phyloP scores from a whole-genome alignment of 2,113 vertebrate genomes.

The Ornithorhynchus anatinus region DNA sequence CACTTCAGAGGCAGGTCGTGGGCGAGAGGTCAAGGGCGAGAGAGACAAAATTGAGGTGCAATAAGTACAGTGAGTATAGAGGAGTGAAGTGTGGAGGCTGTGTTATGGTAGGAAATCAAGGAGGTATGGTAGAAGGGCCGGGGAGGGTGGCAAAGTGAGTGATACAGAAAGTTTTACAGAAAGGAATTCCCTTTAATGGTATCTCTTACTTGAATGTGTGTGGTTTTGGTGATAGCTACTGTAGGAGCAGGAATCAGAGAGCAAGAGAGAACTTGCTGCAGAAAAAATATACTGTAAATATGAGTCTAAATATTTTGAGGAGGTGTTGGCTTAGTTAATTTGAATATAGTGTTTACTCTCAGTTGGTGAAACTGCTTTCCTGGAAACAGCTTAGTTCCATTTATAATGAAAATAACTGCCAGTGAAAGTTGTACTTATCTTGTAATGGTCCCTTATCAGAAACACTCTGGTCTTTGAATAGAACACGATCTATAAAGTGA shows the following conservation, averaged over 20 bases:
- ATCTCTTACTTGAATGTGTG: too few species aligned
- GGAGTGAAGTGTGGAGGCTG: too few species aligned
- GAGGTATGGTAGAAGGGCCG: too few species aligned
- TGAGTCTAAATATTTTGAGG: constrained; percentile 1
- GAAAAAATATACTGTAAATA: not conserved
- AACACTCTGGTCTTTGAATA: not conserved
- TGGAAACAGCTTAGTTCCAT: not conserved
- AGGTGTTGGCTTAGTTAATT: not conserved
- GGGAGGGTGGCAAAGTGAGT: too few species aligned
- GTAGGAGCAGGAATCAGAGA: too few species aligned
- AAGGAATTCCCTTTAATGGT: not conserved
- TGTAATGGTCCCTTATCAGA: not conserved
- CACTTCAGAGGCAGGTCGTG: too few species aligned
- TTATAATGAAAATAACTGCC: not conserved
- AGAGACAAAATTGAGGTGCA: too few species aligned
- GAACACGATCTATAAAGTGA: not conserved
- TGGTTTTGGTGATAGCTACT: too few species aligned
- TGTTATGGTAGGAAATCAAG: too few species aligned
- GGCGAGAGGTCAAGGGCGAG: too few species aligned
- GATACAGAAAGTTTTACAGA: too few species aligned
- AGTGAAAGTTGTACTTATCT: not conserved
- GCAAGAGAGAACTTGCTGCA: not conserved
- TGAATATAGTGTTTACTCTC: not conserved
- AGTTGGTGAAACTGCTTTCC: not conserved
- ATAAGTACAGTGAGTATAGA: too few species aligned